phyloP scores from a whole-genome alignment of 2,797 vertebrate species.

The Parauchenoglanis punctatus region DNA sequence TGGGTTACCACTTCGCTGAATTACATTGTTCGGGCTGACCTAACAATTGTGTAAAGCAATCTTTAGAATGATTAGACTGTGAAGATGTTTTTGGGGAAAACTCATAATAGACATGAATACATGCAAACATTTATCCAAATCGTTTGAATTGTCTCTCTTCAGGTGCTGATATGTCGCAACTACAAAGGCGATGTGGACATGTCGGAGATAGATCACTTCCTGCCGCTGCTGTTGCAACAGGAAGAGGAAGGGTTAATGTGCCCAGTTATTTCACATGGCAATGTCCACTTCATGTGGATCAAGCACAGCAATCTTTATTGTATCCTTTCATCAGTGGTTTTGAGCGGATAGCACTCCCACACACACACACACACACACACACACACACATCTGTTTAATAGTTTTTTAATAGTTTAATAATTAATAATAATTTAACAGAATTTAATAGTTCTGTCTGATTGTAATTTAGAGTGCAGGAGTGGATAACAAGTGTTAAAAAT shows the following conservation, averaged over 20 bases:
- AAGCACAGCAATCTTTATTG: constrained; percentile 93
- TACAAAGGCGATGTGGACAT: constrained; percentile 93
- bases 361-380: not conserved
- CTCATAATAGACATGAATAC: not conserved
- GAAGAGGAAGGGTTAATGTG: constrained; percentile 87
- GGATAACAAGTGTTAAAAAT: not conserved
- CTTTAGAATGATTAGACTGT: not conserved
- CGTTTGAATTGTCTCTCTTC: not conserved
- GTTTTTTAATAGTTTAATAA: not conserved
- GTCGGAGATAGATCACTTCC: constrained; percentile 89
- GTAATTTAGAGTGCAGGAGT: not conserved
- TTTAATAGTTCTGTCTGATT: not conserved
- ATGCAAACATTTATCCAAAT: not conserved
- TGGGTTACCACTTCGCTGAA: not conserved
- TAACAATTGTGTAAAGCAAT: not conserved
- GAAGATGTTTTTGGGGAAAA: not conserved
- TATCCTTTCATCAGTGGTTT: constrained; percentile 75
- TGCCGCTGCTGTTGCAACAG: constrained; percentile 85
- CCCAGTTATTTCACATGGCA: constrained; percentile 82
- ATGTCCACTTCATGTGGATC: constrained; percentile 92
- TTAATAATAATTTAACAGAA: too few species aligned
- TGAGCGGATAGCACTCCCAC: not conserved
- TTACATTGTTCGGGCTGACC: not conserved
- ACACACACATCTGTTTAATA: not conserved
- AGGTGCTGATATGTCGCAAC: constrained; percentile 93